A percentile compares a stretch with the other conserved stretches of the same genome.
phyloP scores from a whole-genome alignment of 2,888 invertebrate species.

The Orchesella flavescens region DNA sequence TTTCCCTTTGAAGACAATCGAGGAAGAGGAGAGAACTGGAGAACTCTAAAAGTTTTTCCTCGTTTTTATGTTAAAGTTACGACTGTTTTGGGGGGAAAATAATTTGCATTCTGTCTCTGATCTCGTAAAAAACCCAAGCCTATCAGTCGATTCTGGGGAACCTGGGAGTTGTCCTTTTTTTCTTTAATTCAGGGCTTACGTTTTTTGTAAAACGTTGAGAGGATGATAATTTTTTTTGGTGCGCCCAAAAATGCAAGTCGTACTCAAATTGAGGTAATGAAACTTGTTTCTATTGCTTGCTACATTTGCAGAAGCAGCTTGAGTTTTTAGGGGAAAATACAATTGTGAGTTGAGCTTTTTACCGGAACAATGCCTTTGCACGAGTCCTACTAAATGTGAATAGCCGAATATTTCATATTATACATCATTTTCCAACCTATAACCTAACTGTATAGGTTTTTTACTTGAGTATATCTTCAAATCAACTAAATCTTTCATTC shows the following conservation, averaged over 20 bases:
- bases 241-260: neutral
- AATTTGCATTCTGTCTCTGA: slow-evolving; percentile 58
- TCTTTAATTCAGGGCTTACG: slow-evolving; percentile 54
- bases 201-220: slow-evolving; percentile 29
- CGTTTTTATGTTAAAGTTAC: slow-evolving; percentile 54
- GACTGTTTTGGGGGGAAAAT: slow-evolving; percentile 60
- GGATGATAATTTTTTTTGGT: slow-evolving; percentile 13
- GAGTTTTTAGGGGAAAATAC: neutral
- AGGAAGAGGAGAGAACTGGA: too few relatives aligned
- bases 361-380: neutral
- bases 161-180: neutral
- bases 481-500: too few relatives aligned
- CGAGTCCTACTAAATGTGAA: neutral
- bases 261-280: slow-evolving; percentile 22
- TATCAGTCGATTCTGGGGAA: neutral
- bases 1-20: slow-evolving; percentile 51
- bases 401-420: too few relatives aligned
- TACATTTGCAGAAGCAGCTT: neutral
- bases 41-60: slow-evolving; percentile 52
- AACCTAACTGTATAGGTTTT: too few relatives aligned
- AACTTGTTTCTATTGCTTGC: neutral
- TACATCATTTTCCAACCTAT: too few relatives aligned
- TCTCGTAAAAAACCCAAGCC: slow-evolving; percentile 43
- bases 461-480: too few relatives aligned
- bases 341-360: neutral